phyloP scores from a whole-genome alignment of 1,140 invertebrate genomes.

The Oncopodura yosiiana region DNA sequence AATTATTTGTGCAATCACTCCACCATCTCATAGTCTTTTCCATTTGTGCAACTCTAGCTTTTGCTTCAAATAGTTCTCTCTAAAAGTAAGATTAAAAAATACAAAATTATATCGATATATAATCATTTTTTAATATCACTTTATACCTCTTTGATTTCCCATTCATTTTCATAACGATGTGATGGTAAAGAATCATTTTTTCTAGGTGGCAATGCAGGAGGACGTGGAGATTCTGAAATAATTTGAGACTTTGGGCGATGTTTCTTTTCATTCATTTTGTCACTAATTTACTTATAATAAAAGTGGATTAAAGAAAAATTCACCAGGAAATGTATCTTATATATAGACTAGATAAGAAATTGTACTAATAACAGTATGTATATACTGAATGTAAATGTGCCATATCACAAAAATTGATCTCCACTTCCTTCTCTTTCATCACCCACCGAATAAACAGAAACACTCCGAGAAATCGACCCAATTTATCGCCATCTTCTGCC shows the following conservation, averaged over 20 bases:
- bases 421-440: no score
- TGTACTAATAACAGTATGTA: no score
- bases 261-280: slow-evolving; percentile 21
- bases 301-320: not conserved
- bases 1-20: slow-evolving; percentile 82
- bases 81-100: slow-evolving; percentile 38
- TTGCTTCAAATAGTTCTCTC: slow-evolving; percentile 78
- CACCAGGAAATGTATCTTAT: not conserved
- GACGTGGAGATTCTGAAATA: slow-evolving; percentile 13
- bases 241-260: slow-evolving; percentile 30
- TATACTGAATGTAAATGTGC: no score
- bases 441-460: no score
- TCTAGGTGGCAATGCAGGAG: slow-evolving; percentile 2
- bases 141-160: slow-evolving; percentile 40
- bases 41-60: slow-evolving; percentile 87
- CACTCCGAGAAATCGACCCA: no score
- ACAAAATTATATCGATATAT: not conserved
- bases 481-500: no score
- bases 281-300: not conserved
- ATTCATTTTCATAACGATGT: slow-evolving; percentile 38
- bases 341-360: no score
- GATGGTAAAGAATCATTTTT: slow-evolving; percentile 31
- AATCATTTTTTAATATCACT: not conserved
- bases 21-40: slow-evolving; percentile 99
- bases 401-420: no score